phyloP scores from a whole-genome alignment of 2,113 vertebrate species.

The Glaucidium brasilianum region DNA sequence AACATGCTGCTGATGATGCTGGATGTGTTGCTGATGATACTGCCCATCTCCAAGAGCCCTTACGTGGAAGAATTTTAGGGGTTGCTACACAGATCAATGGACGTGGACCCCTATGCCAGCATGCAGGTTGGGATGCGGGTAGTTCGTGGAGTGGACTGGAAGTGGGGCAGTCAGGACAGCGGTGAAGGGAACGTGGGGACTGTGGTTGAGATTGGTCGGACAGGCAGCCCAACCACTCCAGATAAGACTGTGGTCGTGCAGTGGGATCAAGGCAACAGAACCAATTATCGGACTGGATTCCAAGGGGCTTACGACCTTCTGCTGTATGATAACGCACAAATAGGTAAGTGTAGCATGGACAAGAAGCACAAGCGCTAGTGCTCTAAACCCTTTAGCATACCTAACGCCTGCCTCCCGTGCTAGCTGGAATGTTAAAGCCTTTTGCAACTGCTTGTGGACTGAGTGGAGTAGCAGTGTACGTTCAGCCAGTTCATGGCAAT shows the following conservation, averaged over 20 bases:
- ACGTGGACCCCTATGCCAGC: constrained; percentile 74
- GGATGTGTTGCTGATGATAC: not conserved
- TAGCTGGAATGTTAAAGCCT: not conserved
- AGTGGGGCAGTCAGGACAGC: constrained; percentile 94
- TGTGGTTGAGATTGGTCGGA: constrained; percentile 94
- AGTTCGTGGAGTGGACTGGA: constrained; percentile 95
- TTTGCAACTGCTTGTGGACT: not conserved
- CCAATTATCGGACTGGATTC: constrained; percentile 96
- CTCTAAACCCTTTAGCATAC: not conserved
- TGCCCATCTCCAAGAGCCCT: not conserved
- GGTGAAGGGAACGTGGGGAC: constrained; percentile 96
- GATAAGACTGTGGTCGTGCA: constrained; percentile 98
- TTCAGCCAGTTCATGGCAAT: not conserved
- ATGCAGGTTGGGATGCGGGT: constrained; percentile 99
- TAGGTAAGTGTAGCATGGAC: constrained; percentile 69
- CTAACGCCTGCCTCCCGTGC: not conserved
- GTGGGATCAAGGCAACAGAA: constrained; percentile 96
- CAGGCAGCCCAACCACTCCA: constrained; percentile 94
- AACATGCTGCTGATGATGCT: not conserved
- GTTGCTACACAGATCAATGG: constrained; percentile 36
- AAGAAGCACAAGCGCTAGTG: not conserved
- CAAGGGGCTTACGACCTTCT: constrained; percentile 94
- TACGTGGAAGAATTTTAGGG: not conserved
- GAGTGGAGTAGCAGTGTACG: not conserved
- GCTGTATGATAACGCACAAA: constrained; percentile 96